Evolutionary conservation across 2,113 vertebrate species (phyloP).

Genomic region (Mustela lutreola): DNA sequence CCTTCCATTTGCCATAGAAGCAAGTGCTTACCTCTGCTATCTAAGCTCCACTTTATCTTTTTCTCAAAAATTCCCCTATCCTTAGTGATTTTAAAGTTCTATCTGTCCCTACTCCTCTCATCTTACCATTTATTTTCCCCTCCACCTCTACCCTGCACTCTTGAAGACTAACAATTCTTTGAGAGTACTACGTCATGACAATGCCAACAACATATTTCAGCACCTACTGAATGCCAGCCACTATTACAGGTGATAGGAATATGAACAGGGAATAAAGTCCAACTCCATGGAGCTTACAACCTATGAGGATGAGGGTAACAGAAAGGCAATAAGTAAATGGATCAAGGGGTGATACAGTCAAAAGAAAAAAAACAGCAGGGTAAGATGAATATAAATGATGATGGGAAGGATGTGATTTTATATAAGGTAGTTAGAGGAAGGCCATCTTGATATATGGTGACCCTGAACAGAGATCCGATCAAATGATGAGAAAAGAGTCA

Average conservation of each 20-base stretch:
- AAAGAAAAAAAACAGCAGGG: not conserved
- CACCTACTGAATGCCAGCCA: not conserved
- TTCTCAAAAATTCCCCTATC: not conserved
- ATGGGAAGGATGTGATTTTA: not conserved
- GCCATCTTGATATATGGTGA: not conserved
- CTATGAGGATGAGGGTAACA: not conserved
- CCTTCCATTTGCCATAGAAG: not conserved
- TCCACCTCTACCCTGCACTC: not conserved
- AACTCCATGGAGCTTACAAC: not conserved
- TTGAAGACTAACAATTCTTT: not conserved
- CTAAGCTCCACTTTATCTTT: not conserved
- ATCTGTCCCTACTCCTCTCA: not conserved
- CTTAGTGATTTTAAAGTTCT: not conserved
- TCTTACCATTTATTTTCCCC: not conserved
- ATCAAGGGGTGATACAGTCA: not conserved
- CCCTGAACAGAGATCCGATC: not conserved
- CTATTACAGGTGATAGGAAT: not conserved
- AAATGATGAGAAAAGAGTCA: slow-evolving; percentile 13
- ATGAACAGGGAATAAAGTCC: not conserved
- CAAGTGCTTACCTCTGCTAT: not conserved
- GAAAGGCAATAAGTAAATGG: not conserved
- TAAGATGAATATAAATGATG: not conserved
- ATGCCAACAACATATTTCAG: not conserved
- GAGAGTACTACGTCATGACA: not conserved
- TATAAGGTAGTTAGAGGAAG: not conserved